Evolutionary conservation across 2,113 vertebrate species (phyloP), one percentile per base, ranked within the genome.

Genomic region (Ammodytes dubius): DNA sequence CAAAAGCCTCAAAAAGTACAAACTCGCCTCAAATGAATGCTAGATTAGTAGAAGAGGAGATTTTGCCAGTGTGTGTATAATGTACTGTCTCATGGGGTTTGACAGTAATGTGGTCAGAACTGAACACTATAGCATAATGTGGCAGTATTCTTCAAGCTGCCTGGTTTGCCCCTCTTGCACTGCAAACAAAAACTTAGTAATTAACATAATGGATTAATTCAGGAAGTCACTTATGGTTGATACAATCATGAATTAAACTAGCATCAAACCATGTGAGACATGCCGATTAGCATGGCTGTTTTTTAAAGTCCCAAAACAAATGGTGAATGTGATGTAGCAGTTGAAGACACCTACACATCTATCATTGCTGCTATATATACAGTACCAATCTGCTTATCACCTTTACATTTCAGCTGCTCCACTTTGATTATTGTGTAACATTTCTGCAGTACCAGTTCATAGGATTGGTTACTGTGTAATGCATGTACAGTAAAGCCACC

Each of bases 1-100:
- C 73, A 75, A 54, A 92, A 87, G 88, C 92, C 90, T 94, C 91
- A 93, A 94, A 89, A 47, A 74, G n/a, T 81, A 42, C 35, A 70
- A 27, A 86, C 76, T 88, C 40, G 82, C 87, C 87, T 90, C 88
- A 87, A 74, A n/a, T 86, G 76, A 79, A 88, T 35, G 77, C 74
- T 65, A 70, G 39, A 79, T 75, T 70, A 58, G 81, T 64, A 75
- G 27, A 69, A 13, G 37, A 58, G 70, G 37, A 66, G 60, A 70
- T 63, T 8, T 81, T 64, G 65, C 70, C 56, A 69, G 47, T 71
- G 47, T 77, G 74, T 75, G 27, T 15, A 40, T 79, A 39, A 35
- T 40, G 54, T 73, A 15, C 43, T 35, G 67, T 69, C 35, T 39
- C 35, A 74, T 27, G 52, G 68, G 47, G 10, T 64, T 79, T 69